Percentiles rank a stretch among this genome's conserved stretches.
Conservation (phyloP, 2,888 invertebrate genomes). For the Cephus nigrinus region DNA sequence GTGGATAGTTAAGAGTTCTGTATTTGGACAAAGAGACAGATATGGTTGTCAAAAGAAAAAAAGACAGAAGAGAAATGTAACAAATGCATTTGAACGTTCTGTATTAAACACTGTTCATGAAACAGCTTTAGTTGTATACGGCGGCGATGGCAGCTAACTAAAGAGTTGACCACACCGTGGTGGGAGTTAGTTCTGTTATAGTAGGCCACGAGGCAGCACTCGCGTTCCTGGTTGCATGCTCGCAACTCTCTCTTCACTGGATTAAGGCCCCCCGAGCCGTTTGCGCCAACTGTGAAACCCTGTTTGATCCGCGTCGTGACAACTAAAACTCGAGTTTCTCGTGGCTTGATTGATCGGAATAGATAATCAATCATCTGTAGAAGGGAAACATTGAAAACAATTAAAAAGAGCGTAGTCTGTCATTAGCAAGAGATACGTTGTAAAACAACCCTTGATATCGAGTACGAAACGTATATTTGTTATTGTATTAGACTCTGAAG, state of each 20-base stretch:
- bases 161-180: conserved; percentile 49
- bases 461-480: background rate
- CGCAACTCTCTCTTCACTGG: conserved; percentile 59
- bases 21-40: background rate
- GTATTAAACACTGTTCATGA: conserved; percentile 50
- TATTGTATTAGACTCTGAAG: background rate
- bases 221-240: conserved; percentile 52
- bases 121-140: conserved; percentile 30
- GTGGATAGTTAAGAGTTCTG: background rate
- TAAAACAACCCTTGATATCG: background rate
- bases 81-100: background rate
- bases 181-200: conserved; percentile 67
- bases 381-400: background rate
- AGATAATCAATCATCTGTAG: background rate
- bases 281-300: conserved; percentile 8
- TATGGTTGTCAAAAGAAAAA: background rate
- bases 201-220: conserved; percentile 65
- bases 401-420: background rate
- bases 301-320: background rate
- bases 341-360: background rate
- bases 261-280: conserved; percentile 34
- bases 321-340: background rate
- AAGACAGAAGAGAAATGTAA: background rate
- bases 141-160: conserved; percentile 23
- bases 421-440: background rate